Conservation (phyloP, 2,888 invertebrate genomes). For the Amphipyra tragopoginis region DNA sequence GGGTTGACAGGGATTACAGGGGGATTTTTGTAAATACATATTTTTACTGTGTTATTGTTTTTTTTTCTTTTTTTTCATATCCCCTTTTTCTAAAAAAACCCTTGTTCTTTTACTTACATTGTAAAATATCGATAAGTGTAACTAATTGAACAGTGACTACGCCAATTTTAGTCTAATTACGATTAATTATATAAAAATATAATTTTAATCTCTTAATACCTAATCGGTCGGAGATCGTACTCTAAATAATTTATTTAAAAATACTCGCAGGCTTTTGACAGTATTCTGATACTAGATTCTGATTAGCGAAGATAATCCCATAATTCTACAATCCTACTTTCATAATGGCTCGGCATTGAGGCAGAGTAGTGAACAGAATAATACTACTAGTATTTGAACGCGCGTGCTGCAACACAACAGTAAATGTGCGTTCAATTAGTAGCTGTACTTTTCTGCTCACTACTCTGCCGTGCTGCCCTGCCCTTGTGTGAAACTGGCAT, state of each 20-base stretch:
- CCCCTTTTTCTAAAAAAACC: background rate
- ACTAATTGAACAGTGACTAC: constrained; percentile 15
- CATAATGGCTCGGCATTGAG: no score
- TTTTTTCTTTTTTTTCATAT: background rate
- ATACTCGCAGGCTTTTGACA: constrained; percentile 17
- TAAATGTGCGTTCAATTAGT: background rate
- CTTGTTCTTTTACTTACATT: background rate
- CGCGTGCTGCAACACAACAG: no score
- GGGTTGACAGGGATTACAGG: background rate
- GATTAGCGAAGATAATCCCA: constrained; percentile 36
- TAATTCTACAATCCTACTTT: background rate
- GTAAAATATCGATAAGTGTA: constrained; percentile 8
- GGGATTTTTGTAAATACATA: background rate
- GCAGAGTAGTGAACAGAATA: no score
- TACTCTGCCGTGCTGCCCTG: no score
- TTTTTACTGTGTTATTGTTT: constrained; percentile 6
- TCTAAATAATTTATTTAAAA: constrained; percentile 49
- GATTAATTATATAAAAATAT: constrained; percentile 51
- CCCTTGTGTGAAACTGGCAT: no score
- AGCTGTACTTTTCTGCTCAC: no score
- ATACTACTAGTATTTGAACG: no score
- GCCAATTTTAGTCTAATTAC: constrained; percentile 18
- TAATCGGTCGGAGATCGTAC: constrained; percentile 73
- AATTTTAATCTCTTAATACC: constrained; percentile 52
- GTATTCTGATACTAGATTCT: constrained; percentile 33